phyloP scores from a whole-genome alignment of 2,888 invertebrate genomes.

The Cenopis cana region DNA sequence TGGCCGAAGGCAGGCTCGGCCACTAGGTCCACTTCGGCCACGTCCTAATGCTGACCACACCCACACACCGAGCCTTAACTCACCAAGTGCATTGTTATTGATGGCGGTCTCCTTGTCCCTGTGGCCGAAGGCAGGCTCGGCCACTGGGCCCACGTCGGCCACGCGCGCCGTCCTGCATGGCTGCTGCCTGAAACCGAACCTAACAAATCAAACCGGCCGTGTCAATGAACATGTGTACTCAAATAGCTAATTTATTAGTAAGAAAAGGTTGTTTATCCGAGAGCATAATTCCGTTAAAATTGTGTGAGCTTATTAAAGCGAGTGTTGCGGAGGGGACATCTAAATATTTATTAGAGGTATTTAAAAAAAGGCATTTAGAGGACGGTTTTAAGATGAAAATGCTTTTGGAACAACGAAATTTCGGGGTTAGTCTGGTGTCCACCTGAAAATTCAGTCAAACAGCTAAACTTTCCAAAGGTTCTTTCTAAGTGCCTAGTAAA shows the following conservation, averaged over 20 bases:
- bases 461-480: too few species aligned
- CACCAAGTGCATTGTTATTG: slow-evolving; percentile 82
- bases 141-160: slow-evolving; percentile 84
- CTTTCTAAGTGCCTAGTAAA: too few species aligned
- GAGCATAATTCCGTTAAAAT: too few species aligned
- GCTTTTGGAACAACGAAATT: too few species aligned
- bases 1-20: slow-evolving; percentile 75
- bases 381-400: too few species aligned
- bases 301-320: too few species aligned
- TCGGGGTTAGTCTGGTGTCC: too few species aligned
- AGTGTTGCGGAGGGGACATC: too few species aligned
- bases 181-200: slow-evolving; percentile 91
- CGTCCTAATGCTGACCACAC: slow-evolving; percentile 53
- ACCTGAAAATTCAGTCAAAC: background rate
- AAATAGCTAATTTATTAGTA: background rate
- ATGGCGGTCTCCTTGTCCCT: slow-evolving; percentile 78
- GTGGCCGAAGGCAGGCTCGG: slow-evolving; percentile 74
- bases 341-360: too few species aligned
- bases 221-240: slow-evolving; percentile 25
- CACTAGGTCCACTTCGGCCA: slow-evolving; percentile 85
- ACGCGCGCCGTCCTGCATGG: slow-evolving; percentile 88
- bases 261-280: too few species aligned
- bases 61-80: slow-evolving; percentile 47
- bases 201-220: slow-evolving; percentile 54
- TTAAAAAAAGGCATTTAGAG: too few species aligned